Evolutionary conservation across 2,888 invertebrate genomes (phyloP).

Genomic region (Hypomecis atomaria): DNA sequence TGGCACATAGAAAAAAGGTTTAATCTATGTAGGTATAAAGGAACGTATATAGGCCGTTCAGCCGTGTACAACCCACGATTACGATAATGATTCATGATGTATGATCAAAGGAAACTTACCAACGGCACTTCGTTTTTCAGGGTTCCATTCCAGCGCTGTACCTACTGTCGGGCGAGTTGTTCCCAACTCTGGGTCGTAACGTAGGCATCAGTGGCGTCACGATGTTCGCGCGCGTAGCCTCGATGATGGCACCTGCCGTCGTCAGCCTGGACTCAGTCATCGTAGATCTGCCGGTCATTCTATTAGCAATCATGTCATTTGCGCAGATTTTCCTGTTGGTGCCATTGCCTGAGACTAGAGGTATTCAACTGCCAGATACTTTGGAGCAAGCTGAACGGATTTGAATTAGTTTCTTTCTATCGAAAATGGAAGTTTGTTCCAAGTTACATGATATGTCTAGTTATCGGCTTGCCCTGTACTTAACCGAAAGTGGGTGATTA

Average conservation of each 20-base stretch:
- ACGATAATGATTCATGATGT: no score
- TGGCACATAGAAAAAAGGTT: no score
- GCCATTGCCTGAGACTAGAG: conserved; percentile 78
- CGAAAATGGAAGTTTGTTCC: background rate
- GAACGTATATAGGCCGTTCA: no score
- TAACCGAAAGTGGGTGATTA: no score
- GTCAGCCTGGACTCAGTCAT: conserved; percentile 60
- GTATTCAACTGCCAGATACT: conserved; percentile 77
- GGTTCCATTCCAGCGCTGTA: conserved; percentile 86
- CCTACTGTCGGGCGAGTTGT: conserved; percentile 90
- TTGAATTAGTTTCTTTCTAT: conserved; percentile 12
- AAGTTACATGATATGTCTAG: no score
- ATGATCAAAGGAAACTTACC: background rate
- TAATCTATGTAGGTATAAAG: no score
- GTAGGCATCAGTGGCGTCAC: conserved; percentile 90
- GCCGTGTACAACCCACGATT: no score
- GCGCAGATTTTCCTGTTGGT: conserved; percentile 64
- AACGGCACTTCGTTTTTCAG: conserved; percentile 58
- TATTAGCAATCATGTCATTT: conserved; percentile 62
- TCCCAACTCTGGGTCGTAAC: conserved; percentile 91
- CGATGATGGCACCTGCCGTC: conserved; percentile 84
- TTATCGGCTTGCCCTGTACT: no score
- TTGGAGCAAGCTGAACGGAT: conserved; percentile 76
- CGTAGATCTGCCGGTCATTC: conserved; percentile 61
- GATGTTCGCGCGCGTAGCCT: conserved; percentile 91